Evolutionary conservation across 2,888 invertebrate species (phyloP).

Genomic region (Drosophila fulvimacula): DNA sequence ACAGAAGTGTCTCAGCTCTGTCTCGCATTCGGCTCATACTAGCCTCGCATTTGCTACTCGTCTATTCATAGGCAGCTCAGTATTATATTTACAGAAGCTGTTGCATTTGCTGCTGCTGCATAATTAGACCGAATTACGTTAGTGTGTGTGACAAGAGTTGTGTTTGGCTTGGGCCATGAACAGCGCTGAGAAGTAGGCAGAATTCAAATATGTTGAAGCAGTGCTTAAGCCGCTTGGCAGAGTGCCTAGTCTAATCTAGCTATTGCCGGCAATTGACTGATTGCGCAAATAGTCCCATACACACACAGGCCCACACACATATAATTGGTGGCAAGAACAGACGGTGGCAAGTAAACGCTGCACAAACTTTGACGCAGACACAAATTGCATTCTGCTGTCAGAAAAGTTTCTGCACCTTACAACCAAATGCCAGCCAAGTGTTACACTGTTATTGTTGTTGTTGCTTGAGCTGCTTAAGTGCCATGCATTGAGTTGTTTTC

Average conservation of each 20-base stretch:
- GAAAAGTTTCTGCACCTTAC: conserved; percentile 70
- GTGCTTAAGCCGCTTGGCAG: conserved; percentile 27
- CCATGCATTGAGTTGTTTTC: conserved; percentile 79
- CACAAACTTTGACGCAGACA: conserved; percentile 50
- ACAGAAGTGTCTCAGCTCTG: neutral
- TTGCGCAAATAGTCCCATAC: conserved; percentile 43
- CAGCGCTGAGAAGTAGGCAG: neutral
- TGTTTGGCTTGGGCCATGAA: conserved; percentile 16
- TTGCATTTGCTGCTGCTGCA: conserved; percentile 37
- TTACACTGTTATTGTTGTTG: conserved; percentile 23
- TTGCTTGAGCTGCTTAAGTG: conserved; percentile 72
- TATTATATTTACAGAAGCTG: conserved; percentile 33
- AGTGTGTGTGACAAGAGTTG: conserved; percentile 1
- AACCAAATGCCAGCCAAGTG: conserved; percentile 58
- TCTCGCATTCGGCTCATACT: neutral
- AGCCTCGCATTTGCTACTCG: conserved; percentile 15
- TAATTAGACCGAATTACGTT: conserved; percentile 40
- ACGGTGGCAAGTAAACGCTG: conserved; percentile 48
- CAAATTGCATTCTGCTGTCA: conserved; percentile 74
- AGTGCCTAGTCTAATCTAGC: neutral
- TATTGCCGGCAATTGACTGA: conserved; percentile 39
- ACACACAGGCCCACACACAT: neutral
- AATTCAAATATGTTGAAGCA: conserved; percentile 13
- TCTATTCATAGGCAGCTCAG: neutral
- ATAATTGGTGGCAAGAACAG: conserved; percentile 32